phyloP scores from a whole-genome alignment of 2,797 vertebrate species.

The Centropyge bicolor region DNA sequence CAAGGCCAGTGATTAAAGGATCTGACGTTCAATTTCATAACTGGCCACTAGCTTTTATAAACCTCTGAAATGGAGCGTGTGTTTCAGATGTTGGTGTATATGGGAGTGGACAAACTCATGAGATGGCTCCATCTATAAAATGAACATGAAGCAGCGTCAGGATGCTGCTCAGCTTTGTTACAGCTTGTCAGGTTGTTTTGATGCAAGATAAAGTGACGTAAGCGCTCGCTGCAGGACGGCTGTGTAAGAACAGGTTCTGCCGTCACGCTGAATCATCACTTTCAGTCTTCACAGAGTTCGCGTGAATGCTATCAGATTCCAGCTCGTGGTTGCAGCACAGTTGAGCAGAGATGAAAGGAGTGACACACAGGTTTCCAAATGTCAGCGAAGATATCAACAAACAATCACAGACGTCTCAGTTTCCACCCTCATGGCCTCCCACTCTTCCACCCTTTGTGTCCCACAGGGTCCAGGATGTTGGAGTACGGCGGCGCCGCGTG shows the following conservation, averaged over 20 bases:
- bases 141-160: not conserved
- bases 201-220: constrained; percentile 32
- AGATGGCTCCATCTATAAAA: constrained; percentile 16
- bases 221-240: not conserved
- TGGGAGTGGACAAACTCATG: constrained; percentile 7
- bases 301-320: constrained; percentile 29
- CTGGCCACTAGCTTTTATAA: constrained; percentile 26
- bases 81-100: not conserved
- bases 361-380: constrained; percentile 15
- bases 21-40: constrained; percentile 37
- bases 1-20: constrained; percentile 59
- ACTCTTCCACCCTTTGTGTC: not conserved
- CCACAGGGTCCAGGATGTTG: constrained; percentile 91
- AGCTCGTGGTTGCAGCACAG: not conserved
- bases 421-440: not conserved
- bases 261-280: constrained; percentile 30
- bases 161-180: constrained; percentile 21
- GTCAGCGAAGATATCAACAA: constrained; percentile 2
- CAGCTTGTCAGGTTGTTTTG: constrained; percentile 31
- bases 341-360: constrained; percentile 19
- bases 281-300: not conserved
- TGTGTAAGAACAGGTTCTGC: constrained; percentile 50
- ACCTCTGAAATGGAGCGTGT: constrained; percentile 37
- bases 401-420: constrained; percentile 1
- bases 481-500: constrained; percentile 92